These are phyloP conservation scores for Dicrurus megarhynchus DNA, from an alignment of 2,113 vertebrate genomes.

Conservation along the genomic window DNA sequence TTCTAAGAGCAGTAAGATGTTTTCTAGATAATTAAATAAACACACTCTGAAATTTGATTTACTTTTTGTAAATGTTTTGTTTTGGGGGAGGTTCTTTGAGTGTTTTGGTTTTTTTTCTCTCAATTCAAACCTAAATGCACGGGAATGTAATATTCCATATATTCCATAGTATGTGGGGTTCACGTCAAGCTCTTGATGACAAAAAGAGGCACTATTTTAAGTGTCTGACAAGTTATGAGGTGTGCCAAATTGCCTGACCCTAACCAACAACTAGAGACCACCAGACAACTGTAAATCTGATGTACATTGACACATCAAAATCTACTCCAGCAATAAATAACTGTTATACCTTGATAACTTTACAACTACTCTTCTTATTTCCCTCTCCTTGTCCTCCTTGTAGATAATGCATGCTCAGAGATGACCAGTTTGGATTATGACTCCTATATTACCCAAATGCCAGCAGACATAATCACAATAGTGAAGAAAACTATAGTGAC, in stretches of 20 bases:
- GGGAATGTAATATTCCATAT: background rate
- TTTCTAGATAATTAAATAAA: background rate
- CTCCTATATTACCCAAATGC: background rate
- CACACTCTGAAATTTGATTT: background rate
- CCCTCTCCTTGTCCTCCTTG: background rate
- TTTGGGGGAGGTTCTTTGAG: background rate
- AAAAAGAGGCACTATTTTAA: background rate
- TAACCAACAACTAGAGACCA: background rate
- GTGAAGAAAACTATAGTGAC: background rate
- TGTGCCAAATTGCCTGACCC: background rate
- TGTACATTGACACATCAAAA: rapidly evolving
- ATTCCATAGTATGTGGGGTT: background rate
- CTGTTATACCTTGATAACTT: background rate
- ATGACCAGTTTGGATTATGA: background rate
- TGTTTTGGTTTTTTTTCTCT: background rate
- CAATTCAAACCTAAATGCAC: rapidly evolving
- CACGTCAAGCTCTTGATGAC: background rate
- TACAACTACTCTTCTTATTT: background rate
- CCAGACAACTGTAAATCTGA: background rate
- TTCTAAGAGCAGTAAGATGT: background rate
- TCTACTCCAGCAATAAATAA: background rate
- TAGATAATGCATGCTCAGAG: background rate
- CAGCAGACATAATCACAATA: background rate
- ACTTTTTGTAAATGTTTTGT: too few relatives aligned
- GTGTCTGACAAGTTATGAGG: background rate